Base-by-base conservation (phyloP, 2,113 vertebrate species). In the Terrapene triunguis region DNA sequence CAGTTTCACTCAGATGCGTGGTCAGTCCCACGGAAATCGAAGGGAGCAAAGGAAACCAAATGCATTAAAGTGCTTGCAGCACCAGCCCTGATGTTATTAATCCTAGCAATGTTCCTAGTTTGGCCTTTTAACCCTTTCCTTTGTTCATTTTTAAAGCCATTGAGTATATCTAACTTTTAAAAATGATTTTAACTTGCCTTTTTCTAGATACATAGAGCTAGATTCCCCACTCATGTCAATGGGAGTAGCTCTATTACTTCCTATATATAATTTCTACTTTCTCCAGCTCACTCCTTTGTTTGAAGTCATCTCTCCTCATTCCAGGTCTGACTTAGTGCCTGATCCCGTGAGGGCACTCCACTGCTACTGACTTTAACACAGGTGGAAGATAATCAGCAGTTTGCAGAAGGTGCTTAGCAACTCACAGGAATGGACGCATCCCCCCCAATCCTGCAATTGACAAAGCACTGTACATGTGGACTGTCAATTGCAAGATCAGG, bases 101-200 rank as follows among this genome's bases (percentile, higher is more conserved):
- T 17, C 29, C 2, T 74, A 87, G 81, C 2, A n/a, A 88, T 85
- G 51, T 21, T 76, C 8, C n/a, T 88, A 86, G 35, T 91, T 89
- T 85, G 57, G 32, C 7, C 10, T 11, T 92, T n/a, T 42, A 80
- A 2, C 22, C 32, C 38, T 82, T 2, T 1, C 29, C 59, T 65
- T 65, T 65, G 29, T 35, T 65, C 59, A 10, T 17, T 35, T 2
- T 44, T 1, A 1, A 82, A 80, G 38, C 42, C 10, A 89, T 65
- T 14, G 82, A n/a, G 44, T 54, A 38, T 22, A 62, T 50, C 91
- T 85, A 97, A 57, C 4, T 35, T 65, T 95, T 53, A 69, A 42
- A 86, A 87, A 0, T 19, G 35, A 72, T 4, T 13, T 29, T 65
- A 32, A 65, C 59, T 65, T 65, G 59, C 13, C 4, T 85, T 81